Base-by-base conservation (phyloP, 1,140 invertebrate species). In the Bombus turneri region DNA sequence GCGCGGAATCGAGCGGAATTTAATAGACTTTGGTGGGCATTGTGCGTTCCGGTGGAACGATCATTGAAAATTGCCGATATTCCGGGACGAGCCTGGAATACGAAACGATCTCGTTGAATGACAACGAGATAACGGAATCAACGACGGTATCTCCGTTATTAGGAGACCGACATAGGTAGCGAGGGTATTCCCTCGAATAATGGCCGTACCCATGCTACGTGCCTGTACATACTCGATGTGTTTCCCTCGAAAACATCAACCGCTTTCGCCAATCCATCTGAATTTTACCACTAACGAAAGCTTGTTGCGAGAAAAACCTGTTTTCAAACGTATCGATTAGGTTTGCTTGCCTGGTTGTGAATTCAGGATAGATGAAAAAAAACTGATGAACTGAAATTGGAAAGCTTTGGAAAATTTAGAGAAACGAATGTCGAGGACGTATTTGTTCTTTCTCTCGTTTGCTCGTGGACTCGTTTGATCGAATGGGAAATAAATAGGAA, bases 31-130 rank as follows among this genome's bases (percentile, higher is more conserved):
- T 77, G 47, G 43, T 31, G 12, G 59, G 71, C 34, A 86, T 82
- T 68, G 71, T 81, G 78, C 43, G 43, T 73, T 34, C 43, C 43
- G 53, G 47, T 53, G 34, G 34, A 28, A 28, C 57, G 85, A 72
- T 78, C 81, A 78, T 86, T 86, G 85, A 83, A 86, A 86, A 86
- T 86, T 83, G 81, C 66, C 81, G 74, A 84, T 82, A 82, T 86
- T 86, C 85, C 69, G 13, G 37, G 41, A 59, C 75, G 81, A 66
- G 47, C 31, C 43, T 76, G 47, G 79, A 83, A 83, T 78, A 66
- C 53, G 75, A 68, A 78, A 78, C 81, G 81, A 86, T 84, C 66
- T 37, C 34, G 74, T 66, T 84, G 81, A 86, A 86, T 86, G 81
- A 76, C 74, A 76, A 86, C 81, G 68, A 84, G 85, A 86, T 86